phyloP scores from a whole-genome alignment of 2,797 vertebrate genomes.

The Spatula clypeata region DNA sequence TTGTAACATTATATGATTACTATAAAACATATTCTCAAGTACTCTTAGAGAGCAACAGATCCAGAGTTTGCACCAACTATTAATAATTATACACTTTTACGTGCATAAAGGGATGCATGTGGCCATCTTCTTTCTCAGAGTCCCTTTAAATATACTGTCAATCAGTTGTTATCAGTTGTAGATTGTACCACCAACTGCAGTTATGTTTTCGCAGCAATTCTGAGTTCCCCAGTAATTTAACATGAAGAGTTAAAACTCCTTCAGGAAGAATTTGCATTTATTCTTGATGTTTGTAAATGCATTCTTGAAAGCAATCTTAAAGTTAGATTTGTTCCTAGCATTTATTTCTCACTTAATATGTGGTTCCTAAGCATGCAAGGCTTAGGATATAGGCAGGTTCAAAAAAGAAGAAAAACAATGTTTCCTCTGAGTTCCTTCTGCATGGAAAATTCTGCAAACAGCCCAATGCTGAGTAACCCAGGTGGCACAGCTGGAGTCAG shows the following conservation, averaged over 20 bases:
- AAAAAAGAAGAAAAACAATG: not conserved
- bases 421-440: not conserved
- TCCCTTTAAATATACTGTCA: not conserved
- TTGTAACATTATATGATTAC: not conserved
- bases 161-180: not conserved
- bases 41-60: not conserved
- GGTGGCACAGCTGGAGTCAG: not conserved
- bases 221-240: not conserved
- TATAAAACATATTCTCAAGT: not conserved
- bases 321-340: not conserved
- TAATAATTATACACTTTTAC: not conserved
- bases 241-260: not conserved
- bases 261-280: not conserved
- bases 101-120: too few relatives aligned
- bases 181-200: not conserved
- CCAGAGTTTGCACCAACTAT: not conserved
- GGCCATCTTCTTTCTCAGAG: fast-evolving
- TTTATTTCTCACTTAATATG: not conserved
- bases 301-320: not conserved
- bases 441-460: not conserved
- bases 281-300: not conserved
- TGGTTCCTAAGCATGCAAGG: not conserved
- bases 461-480: not conserved
- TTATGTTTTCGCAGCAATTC: not conserved
- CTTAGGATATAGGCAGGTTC: not conserved